These are phyloP conservation scores for Andrena chrysosceles DNA, from an alignment of 2,888 invertebrate species.

Conservation along the genomic window DNA sequence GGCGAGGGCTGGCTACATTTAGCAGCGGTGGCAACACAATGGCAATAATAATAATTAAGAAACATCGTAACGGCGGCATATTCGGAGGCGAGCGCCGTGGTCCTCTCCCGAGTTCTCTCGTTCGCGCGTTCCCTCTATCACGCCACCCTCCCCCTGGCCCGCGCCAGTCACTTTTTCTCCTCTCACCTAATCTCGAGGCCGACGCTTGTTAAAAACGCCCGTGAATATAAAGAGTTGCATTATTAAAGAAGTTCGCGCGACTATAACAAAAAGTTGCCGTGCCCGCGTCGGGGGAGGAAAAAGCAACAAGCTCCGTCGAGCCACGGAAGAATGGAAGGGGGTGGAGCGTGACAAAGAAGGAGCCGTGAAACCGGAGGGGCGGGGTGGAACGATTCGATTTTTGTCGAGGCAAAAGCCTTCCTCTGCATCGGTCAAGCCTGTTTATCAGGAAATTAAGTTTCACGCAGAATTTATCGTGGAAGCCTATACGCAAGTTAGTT, in stretches of 20 bases:
- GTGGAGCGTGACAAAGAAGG: constrained; percentile 61
- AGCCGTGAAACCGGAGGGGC: constrained; percentile 42
- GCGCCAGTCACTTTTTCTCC: constrained; percentile 54
- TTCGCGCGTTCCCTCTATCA: constrained; percentile 34
- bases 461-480: not conserved
- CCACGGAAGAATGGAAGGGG: constrained; percentile 35
- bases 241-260: constrained; percentile 85
- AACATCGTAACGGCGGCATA: constrained; percentile 83
- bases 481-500: not conserved
- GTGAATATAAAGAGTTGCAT: constrained; percentile 86
- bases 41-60: constrained; percentile 85
- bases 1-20: constrained; percentile 77
- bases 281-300: constrained; percentile 68
- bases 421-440: not conserved
- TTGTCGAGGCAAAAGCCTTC: constrained; percentile 18
- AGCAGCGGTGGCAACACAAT: constrained; percentile 78
- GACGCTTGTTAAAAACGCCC: constrained; percentile 84
- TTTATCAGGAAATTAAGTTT: not conserved
- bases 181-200: constrained; percentile 81
- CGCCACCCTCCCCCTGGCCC: not conserved
- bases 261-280: constrained; percentile 83
- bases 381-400: constrained; percentile 55
- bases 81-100: constrained; percentile 69
- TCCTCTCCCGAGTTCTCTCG: constrained; percentile 52
- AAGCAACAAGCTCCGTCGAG: constrained; percentile 73